These are phyloP conservation scores for Crossocerus cetratus DNA, from an alignment of 2,888 invertebrate genomes.

Conservation along the genomic window DNA sequence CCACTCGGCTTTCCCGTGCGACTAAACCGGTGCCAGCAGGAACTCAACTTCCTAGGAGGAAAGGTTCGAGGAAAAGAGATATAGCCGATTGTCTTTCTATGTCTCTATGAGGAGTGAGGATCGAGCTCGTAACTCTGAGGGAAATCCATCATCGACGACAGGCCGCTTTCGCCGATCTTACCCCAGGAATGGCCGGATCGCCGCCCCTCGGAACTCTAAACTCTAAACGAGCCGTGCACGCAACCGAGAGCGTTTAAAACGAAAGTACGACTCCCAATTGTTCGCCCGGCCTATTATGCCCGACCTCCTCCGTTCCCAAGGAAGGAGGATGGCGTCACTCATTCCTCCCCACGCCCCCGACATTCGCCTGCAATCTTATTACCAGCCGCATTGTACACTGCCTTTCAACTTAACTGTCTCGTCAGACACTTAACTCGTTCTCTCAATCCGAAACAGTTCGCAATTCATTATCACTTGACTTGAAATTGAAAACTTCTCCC, in stretches of 20 bases:
- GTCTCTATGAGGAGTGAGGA: too few species aligned
- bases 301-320: conserved; percentile 44
- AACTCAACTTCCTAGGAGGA: neutral
- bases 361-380: neutral
- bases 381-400: neutral
- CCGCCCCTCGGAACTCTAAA: too few species aligned
- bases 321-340: conserved; percentile 48
- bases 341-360: conserved; percentile 10
- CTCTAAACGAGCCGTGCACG: conserved; percentile 30
- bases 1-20: too few species aligned
- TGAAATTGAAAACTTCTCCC: too few species aligned
- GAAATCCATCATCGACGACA: neutral
- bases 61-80: neutral
- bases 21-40: too few species aligned
- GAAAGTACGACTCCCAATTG: conserved; percentile 43
- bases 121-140: neutral
- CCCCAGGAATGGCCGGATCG: conserved; percentile 28
- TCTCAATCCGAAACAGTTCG: too few species aligned
- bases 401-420: neutral
- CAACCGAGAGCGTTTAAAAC: conserved; percentile 34
- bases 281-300: conserved; percentile 36
- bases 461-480: too few species aligned
- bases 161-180: conserved; percentile 5
- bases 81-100: neutral
- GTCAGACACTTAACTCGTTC: too few species aligned